phyloP scores from a whole-genome alignment of 2,113 vertebrate genomes.

The Corythoichthys haematopterus region DNA sequence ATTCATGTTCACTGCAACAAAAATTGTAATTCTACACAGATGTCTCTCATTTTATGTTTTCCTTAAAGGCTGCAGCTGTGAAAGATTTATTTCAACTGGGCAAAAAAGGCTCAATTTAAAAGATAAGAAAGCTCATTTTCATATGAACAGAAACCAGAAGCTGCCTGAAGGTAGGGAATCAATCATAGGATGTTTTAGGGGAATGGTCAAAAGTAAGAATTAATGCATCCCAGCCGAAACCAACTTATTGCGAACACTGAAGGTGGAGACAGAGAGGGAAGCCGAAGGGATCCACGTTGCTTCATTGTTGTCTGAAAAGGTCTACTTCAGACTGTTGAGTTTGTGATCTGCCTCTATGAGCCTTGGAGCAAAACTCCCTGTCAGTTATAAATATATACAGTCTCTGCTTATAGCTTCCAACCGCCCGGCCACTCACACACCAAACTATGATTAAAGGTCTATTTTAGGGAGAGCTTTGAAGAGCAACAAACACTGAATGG shows the following conservation, averaged over 20 bases:
- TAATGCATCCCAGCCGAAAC: conserved; percentile 9
- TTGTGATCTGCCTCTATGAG: conserved; percentile 47
- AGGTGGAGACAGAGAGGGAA: not conserved
- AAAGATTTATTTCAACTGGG: conserved; percentile 11
- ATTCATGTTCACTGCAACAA: not conserved
- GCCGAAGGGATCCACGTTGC: conserved; percentile 7
- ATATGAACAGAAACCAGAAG: conserved; percentile 12
- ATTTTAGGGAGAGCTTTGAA: conserved; percentile 72
- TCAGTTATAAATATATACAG: conserved; percentile 71
- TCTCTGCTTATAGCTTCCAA: conserved; percentile 70
- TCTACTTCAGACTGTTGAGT: conserved; percentile 28
- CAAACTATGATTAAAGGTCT: conserved; percentile 75
- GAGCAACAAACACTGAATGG: conserved; percentile 38
- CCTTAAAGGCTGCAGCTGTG: conserved; percentile 1
- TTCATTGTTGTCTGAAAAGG: conserved; percentile 33
- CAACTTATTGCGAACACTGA: not conserved
- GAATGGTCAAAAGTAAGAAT: conserved; percentile 1
- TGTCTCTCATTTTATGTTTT: not conserved
- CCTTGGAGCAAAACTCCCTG: conserved; percentile 33
- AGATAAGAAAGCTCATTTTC: not conserved
- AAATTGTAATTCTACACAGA: conserved; percentile 4
- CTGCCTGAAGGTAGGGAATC: conserved; percentile 12
- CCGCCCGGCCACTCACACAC: conserved; percentile 59
- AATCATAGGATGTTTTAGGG: not conserved
- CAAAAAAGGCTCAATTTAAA: conserved; percentile 16